A percentile compares a stretch with the other conserved stretches of the same genome.
These are phyloP conservation scores for Vanessa atalanta DNA, from an alignment of 1,140 invertebrate genomes.

Conservation along the genomic window DNA sequence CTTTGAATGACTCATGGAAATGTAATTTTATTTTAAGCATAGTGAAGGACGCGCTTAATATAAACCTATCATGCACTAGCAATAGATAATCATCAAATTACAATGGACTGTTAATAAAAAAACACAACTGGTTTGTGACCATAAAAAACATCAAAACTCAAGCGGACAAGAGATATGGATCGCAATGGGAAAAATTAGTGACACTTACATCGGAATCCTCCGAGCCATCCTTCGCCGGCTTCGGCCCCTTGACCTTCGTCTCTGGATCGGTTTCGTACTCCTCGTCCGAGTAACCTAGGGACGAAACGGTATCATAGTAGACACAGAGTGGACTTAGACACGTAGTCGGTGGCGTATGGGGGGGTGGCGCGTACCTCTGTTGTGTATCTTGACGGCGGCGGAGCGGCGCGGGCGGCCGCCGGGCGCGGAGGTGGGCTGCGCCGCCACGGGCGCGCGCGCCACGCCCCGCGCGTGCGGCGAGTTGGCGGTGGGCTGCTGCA, in stretches of 20 bases:
- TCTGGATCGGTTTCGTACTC: conserved; percentile 79
- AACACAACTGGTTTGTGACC: too few relatives aligned
- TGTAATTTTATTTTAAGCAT: too few relatives aligned
- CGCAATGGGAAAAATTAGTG: background rate
- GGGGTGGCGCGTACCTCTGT: conserved; percentile 57
- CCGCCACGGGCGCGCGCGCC: conserved; percentile 56
- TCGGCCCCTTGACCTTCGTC: conserved; percentile 76
- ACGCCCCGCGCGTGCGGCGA: conserved; percentile 72
- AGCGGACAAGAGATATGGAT: too few relatives aligned
- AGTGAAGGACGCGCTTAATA: too few relatives aligned
- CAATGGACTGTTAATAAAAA: too few relatives aligned
- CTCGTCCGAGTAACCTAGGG: conserved; percentile 77
- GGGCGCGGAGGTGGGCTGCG: conserved; percentile 50
- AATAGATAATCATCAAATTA: too few relatives aligned
- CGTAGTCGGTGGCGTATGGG: too few relatives aligned
- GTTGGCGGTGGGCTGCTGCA: conserved; percentile 73
- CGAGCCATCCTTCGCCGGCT: conserved; percentile 71
- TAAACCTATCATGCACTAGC: too few relatives aligned
- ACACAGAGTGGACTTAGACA: too few relatives aligned
- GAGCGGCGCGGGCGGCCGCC: conserved; percentile 81
- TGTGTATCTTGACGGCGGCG: conserved; percentile 81
- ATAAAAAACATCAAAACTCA: too few relatives aligned
- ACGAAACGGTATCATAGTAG: background rate
- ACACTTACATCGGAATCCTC: conserved; percentile 79
- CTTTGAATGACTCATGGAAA: too few relatives aligned